Percentiles rank a stretch among this genome's conserved stretches.
Conservation (phyloP, 2,888 invertebrate genomes). For the Monoplex corrugatus region DNA sequence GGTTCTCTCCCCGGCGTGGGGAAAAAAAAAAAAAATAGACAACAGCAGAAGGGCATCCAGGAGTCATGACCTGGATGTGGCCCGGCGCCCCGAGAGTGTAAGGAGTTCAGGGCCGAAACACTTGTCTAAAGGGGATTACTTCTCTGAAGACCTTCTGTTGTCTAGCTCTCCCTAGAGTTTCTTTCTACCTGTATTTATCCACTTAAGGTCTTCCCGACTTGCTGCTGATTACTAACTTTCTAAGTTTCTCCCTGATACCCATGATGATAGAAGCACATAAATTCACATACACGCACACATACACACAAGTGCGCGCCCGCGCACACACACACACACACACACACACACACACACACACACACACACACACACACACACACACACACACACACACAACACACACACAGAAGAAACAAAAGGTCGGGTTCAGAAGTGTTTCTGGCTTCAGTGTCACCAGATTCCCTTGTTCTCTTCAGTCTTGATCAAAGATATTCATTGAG, state of each 20-base stretch:
- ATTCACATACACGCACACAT: background rate
- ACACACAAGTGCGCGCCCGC: background rate
- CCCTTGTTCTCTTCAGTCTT: background rate
- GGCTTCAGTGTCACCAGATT: background rate
- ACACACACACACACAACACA: slow-evolving; percentile 18
- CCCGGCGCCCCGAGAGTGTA: too few species aligned
- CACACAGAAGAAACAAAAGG: background rate
- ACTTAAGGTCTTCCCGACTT: background rate
- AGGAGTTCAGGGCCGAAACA: too few species aligned
- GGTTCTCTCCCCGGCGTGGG: too few species aligned
- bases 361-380: slow-evolving; percentile 10
- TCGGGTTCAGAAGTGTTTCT: background rate
- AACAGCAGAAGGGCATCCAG: too few species aligned
- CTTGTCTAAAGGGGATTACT: too few species aligned
- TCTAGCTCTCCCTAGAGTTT: too few species aligned
- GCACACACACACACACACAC: slow-evolving; percentile 29
- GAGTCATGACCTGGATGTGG: too few species aligned
- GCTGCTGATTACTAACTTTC: background rate
- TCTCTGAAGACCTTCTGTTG: too few species aligned
- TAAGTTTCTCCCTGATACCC: background rate
- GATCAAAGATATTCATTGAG: background rate
- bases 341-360: slow-evolving; percentile 31
- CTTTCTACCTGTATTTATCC: background rate
- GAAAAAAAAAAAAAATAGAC: too few species aligned
- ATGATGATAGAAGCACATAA: background rate